These are phyloP conservation scores for Desoria tigrina DNA, from an alignment of 2,888 invertebrate species.

Conservation along the genomic window DNA sequence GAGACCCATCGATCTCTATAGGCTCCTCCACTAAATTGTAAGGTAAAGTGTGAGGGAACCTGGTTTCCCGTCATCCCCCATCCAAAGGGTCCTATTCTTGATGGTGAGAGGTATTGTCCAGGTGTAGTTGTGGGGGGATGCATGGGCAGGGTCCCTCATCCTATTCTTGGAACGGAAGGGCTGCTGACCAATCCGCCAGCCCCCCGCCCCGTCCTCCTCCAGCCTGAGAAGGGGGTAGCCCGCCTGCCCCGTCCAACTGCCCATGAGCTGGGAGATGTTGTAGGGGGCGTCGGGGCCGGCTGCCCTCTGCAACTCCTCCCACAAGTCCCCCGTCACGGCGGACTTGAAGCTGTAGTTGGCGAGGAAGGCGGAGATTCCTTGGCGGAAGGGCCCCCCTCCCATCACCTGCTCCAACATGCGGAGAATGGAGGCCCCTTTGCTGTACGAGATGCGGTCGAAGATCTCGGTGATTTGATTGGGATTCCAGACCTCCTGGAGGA, in stretches of 20 bases:
- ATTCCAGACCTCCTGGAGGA: conserved; percentile 78
- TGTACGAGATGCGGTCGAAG: conserved; percentile 88
- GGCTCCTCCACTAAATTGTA: too few relatives aligned
- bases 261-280: conserved; percentile 67
- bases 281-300: conserved; percentile 58
- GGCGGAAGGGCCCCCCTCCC: conserved; percentile 69
- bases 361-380: conserved; percentile 74
- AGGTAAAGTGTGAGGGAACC: not conserved
- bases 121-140: conserved; percentile 63
- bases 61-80: conserved; percentile 17
- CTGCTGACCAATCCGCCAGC: conserved; percentile 67
- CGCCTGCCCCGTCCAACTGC: conserved; percentile 87
- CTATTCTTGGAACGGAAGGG: conserved; percentile 71
- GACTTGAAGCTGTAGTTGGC: conserved; percentile 69
- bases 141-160: conserved; percentile 54
- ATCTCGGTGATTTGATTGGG: conserved; percentile 89
- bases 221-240: conserved; percentile 73
- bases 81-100: conserved; percentile 26
- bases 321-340: conserved; percentile 77
- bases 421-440: conserved; percentile 62
- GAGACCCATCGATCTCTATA: too few relatives aligned
- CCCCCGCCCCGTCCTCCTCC: conserved; percentile 60
- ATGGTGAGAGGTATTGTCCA: conserved; percentile 77
- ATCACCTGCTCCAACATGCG: conserved; percentile 85
- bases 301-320: conserved; percentile 66